Evolutionary conservation across 2,113 vertebrate genomes (phyloP), one percentile per base, ranked within the genome.

Genomic region (Chaenocephalus aceratus): DNA sequence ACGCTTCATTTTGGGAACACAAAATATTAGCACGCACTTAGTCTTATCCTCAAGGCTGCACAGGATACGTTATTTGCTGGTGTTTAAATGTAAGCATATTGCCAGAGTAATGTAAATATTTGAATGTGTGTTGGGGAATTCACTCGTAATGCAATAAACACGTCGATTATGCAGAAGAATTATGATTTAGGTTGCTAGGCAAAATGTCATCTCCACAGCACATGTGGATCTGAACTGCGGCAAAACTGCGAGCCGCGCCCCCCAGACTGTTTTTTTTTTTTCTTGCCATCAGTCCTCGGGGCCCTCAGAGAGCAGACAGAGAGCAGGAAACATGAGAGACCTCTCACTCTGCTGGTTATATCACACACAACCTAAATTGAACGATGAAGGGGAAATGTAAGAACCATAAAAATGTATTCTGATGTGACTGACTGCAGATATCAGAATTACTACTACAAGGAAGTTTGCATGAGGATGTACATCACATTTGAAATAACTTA

Each of bases 161-260:
- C 23, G 41, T 23, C 4, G 57, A 58, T 75, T 74, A 63, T 72
- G 79, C 64, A 72, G 46, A 46, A 72, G 69, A 77, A 79, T 82
- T 77, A 62, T 77, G 53, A 73, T 86, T 80, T 92, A 88, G 88
- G 93, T 93, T 93, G 92, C 91, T 91, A 87, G 92, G 93, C 91
- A 91, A 93, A 91, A 49, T 81, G 9, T 73, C 80, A 85, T 86
- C 80, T 83, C 64, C 67, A 63, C 30, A 77, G 86, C 89, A 94
- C 92, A 91, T 90, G 90, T 85, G 58, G 86, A 82, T 78, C 85
- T 76, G 83, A 94, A 94, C 91, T 94, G 93, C 93, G 92, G 93
- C 93, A 94, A 94, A 94, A 92, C 87, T 82, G 89, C 60, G 92
- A 93, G 93, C 93, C 92, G 92, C 92, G 91, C 93, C 93, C 91